Evolutionary conservation across 92 coral and sea anemone species (phyloP).

Genomic region (Epizoanthus rinbou): DNA sequence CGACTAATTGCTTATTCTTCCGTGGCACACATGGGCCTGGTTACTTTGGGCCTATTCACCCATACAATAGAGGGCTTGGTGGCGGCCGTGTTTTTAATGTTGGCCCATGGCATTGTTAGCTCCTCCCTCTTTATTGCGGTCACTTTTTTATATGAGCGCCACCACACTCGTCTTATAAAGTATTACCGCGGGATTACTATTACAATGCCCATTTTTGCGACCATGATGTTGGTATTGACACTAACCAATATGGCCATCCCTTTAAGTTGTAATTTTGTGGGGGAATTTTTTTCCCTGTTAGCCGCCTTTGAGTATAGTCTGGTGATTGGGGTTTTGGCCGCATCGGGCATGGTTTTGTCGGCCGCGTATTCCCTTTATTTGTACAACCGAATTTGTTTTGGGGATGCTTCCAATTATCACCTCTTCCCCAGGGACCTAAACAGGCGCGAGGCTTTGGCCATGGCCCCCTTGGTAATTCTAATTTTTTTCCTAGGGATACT

Average conservation of each 20-base stretch:
- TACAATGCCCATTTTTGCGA: conserved; percentile 84
- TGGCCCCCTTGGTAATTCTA: conserved; percentile 62
- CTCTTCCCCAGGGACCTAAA: conserved; percentile 77
- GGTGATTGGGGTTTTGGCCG: conserved; percentile 74
- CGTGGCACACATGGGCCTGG: conserved; percentile 83
- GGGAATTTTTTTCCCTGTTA: conserved; percentile 80
- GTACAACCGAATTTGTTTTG: conserved; percentile 80
- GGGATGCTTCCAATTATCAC: conserved; percentile 69
- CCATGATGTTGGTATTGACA: conserved; percentile 71
- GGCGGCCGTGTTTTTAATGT: conserved; percentile 80
- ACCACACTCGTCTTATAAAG: conserved; percentile 83
- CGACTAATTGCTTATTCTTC: conserved; percentile 85
- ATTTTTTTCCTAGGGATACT: conserved; percentile 60
- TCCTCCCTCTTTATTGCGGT: conserved; percentile 83
- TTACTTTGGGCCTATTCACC: conserved; percentile 77
- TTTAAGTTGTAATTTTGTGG: conserved; percentile 90
- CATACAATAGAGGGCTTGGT: conserved; percentile 80
- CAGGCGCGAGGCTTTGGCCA: conserved; percentile 68
- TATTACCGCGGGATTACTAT: conserved; percentile 81
- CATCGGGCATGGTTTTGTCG: conserved; percentile 79
- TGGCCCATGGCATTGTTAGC: conserved; percentile 86
- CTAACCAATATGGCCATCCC: conserved; percentile 83
- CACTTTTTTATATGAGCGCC: conserved; percentile 86
- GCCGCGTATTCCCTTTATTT: conserved; percentile 85
- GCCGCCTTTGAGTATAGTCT: conserved; percentile 80